A percentile compares a stretch with the other conserved stretches of the same genome.
These are phyloP conservation scores for Alouatta palliata DNA, from an alignment of 2,113 vertebrate genomes.

Conservation along the genomic window DNA sequence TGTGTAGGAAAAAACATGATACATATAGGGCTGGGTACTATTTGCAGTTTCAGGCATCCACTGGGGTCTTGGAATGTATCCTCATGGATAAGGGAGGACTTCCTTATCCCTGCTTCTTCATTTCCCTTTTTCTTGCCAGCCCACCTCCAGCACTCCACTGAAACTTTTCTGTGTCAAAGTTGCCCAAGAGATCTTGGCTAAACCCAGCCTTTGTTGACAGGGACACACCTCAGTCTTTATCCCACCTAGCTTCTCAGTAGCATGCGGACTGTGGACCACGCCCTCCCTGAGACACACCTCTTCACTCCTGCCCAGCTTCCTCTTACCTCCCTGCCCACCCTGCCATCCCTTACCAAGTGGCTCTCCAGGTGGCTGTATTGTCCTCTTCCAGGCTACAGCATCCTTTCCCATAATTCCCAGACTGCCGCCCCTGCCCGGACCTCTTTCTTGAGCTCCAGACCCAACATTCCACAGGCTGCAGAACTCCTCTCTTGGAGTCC, in stretches of 20 bases:
- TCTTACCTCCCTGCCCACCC: not conserved
- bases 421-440: not conserved
- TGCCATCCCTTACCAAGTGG: not conserved
- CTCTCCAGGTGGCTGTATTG: not conserved
- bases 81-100: not conserved
- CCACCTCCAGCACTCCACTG: not conserved
- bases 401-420: not conserved
- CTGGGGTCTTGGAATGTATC: not conserved
- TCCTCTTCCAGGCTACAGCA: not conserved
- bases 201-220: not conserved
- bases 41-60: not conserved
- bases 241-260: not conserved
- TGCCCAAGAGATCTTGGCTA: not conserved
- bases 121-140: not conserved
- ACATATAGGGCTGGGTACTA: not conserved
- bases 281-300: not conserved
- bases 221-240: not conserved
- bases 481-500: not conserved
- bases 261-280: rapidly evolving
- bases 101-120: not conserved
- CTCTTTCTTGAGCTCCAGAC: not conserved
- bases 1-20: not conserved
- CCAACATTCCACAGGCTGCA: not conserved
- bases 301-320: not conserved
- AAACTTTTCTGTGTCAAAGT: not conserved